Percentiles rank a stretch among this genome's conserved stretches.
Conservation (phyloP, 2,888 invertebrate genomes). For the Eupithecia exiguata region DNA sequence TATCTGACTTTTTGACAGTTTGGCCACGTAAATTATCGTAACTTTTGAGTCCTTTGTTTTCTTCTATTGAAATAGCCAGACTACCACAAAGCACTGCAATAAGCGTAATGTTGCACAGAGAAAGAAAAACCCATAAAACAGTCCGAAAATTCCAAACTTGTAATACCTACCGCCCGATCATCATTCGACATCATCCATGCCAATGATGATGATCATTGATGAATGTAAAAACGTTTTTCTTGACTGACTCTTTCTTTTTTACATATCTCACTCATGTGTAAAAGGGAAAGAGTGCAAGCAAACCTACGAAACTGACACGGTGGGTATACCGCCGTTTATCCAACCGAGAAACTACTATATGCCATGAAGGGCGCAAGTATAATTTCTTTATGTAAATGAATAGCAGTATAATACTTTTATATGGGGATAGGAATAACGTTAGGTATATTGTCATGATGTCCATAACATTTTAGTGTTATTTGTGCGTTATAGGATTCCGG, state of each 20-base stretch:
- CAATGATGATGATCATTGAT: neutral
- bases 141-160: neutral
- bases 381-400: constrained; percentile 15
- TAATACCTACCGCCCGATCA: neutral
- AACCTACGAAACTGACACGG: neutral
- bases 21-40: too few species aligned
- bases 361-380: neutral
- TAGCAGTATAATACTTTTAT: constrained; percentile 32
- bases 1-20: too few species aligned
- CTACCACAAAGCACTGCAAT: too few species aligned
- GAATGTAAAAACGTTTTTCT: neutral
- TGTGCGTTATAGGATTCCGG: constrained; percentile 29
- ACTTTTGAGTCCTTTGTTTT: too few species aligned
- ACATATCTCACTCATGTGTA: neutral
- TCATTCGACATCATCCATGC: neutral
- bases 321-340: neutral
- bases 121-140: neutral
- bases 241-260: too few species aligned
- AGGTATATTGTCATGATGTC: constrained; percentile 27
- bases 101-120: neutral
- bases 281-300: neutral
- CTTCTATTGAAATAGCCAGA: too few species aligned
- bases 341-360: constrained; percentile 2
- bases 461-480: constrained; percentile 40
- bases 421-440: constrained; percentile 26